Percentiles rank a stretch among this genome's conserved stretches.
phyloP scores from a whole-genome alignment of 2,113 vertebrate genomes.

The Sprattus sprattus region DNA sequence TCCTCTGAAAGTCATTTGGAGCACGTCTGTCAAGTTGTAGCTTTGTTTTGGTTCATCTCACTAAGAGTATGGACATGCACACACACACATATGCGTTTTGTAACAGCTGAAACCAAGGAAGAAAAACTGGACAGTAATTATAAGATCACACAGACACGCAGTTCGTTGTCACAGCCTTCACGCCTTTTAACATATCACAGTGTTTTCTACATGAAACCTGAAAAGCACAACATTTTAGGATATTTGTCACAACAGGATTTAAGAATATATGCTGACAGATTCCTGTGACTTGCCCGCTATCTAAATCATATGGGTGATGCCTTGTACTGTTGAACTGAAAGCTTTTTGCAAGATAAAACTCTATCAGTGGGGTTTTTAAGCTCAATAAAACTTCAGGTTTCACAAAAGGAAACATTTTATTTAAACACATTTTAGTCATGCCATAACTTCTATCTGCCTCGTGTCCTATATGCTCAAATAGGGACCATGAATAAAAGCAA shows the following conservation, averaged over 20 bases:
- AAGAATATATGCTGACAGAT: background rate
- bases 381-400: background rate
- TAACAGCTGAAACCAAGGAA: background rate
- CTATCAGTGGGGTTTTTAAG: background rate
- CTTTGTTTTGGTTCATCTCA: background rate
- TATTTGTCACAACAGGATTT: background rate
- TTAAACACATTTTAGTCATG: background rate
- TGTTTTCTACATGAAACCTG: background rate
- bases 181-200: background rate
- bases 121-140: background rate
- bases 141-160: background rate
- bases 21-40: background rate
- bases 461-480: background rate
- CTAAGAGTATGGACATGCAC: background rate
- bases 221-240: background rate
- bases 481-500: background rate
- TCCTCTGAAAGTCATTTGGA: background rate
- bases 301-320: background rate
- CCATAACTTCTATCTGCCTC: background rate
- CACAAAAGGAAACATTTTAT: background rate
- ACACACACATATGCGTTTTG: background rate
- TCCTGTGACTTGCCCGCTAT: background rate
- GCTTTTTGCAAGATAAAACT: background rate
- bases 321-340: background rate
- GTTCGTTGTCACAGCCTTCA: background rate